Percentiles rank a stretch among this genome's conserved stretches.
These are phyloP conservation scores for Hydroisotoma schaefferi DNA, from an alignment of 2,888 invertebrate genomes.

Conservation along the genomic window DNA sequence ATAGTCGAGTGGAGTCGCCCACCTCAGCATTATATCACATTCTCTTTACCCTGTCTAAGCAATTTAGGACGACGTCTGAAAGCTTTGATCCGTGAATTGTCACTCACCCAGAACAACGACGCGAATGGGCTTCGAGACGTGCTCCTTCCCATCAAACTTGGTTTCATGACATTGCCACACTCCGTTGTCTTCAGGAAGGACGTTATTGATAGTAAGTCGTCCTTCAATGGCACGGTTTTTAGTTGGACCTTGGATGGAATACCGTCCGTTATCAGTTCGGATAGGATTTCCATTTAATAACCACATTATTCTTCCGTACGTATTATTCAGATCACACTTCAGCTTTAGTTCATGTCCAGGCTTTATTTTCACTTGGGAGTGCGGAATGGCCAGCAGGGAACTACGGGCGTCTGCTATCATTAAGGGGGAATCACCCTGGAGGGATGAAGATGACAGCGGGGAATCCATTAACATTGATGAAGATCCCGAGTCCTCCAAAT, in stretches of 20 bases:
- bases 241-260: slow-evolving; percentile 47
- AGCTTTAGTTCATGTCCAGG: slow-evolving; percentile 48
- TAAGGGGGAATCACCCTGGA: slow-evolving; percentile 3
- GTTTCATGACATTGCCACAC: slow-evolving; percentile 48
- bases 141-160: slow-evolving; percentile 52
- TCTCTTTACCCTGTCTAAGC: slow-evolving; percentile 7
- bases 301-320: slow-evolving; percentile 48
- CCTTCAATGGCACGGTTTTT: slow-evolving; percentile 47
- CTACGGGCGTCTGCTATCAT: slow-evolving; percentile 14
- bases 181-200: slow-evolving; percentile 47
- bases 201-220: slow-evolving; percentile 48
- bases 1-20: too few species aligned
- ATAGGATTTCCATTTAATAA: slow-evolving; percentile 45
- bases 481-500: slow-evolving; percentile 23
- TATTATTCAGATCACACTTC: slow-evolving; percentile 49
- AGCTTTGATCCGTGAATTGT: background rate
- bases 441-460: slow-evolving; percentile 25
- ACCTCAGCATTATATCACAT: background rate
- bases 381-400: slow-evolving; percentile 2
- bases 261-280: slow-evolving; percentile 47
- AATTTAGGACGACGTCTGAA: background rate
- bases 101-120: slow-evolving; percentile 52
- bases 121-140: slow-evolving; percentile 59
- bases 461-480: slow-evolving; percentile 39
- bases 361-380: slow-evolving; percentile 44